Conservation (phyloP, 2,113 vertebrate species). For the Pomatostomus ruficeps region DNA sequence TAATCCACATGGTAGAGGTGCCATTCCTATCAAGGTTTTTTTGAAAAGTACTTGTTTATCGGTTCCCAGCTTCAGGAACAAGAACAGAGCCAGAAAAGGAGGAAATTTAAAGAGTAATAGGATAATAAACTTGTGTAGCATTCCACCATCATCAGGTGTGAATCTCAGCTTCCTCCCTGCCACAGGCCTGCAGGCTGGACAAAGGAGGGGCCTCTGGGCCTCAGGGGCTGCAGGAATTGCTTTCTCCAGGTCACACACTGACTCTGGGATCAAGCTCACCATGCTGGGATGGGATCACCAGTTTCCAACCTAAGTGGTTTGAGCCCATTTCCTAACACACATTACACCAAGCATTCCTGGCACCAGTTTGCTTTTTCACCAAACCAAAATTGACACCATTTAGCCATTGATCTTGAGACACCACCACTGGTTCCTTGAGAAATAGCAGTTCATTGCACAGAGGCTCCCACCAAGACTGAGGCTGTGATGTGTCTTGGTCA, state of each 20-base stretch:
- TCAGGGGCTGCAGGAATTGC: accelerated
- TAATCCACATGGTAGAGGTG: accelerated
- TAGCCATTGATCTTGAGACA: not conserved
- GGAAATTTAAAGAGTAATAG: not conserved
- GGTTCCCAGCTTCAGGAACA: not conserved
- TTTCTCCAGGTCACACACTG: not conserved
- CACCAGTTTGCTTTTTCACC: not conserved
- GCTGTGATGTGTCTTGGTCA: not conserved
- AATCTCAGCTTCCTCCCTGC: not conserved
- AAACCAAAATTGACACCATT: not conserved
- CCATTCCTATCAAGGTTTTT: not conserved
- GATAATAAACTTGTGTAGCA: not conserved
- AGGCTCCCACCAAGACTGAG: not conserved
- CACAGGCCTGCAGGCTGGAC: accelerated
- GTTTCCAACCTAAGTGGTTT: not conserved
- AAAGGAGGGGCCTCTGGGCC: not conserved
- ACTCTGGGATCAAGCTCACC: not conserved
- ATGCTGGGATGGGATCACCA: accelerated
- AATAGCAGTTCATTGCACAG: not conserved
- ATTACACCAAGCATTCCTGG: not conserved
- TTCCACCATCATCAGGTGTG: not conserved
- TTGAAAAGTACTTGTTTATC: not conserved
- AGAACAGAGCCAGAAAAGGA: not conserved
- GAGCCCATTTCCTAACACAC: not conserved
- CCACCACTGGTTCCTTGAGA: not conserved